A percentile compares a stretch with the other conserved stretches of the same genome.
phyloP scores from a whole-genome alignment of 2,113 vertebrate species.

The Larimichthys crocea region DNA sequence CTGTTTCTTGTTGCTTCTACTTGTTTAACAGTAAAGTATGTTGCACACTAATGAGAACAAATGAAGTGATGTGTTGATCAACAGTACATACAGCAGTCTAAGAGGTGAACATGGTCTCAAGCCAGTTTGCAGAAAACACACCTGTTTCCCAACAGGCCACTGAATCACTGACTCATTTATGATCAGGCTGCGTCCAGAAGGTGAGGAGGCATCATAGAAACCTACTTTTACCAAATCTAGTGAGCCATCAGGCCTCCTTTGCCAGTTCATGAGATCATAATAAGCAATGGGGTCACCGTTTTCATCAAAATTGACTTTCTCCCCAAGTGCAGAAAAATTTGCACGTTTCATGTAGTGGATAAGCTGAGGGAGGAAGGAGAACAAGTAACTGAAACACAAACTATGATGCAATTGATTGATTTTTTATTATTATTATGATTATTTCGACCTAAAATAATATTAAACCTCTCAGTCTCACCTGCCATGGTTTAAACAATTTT shows the following conservation, averaged over 20 bases:
- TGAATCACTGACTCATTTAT: conserved; percentile 75
- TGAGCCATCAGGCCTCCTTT: conserved; percentile 68
- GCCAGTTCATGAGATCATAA: conserved; percentile 85
- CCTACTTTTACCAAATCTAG: conserved; percentile 77
- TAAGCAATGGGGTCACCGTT: conserved; percentile 83
- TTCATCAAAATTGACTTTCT: conserved; percentile 79
- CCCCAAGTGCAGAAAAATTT: conserved; percentile 73
- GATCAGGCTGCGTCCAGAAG: conserved; percentile 62
- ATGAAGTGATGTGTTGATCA: conserved; percentile 42
- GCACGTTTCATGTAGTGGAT: conserved; percentile 77
- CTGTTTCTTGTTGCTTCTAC: too few relatives aligned
- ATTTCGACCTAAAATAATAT: too few relatives aligned
- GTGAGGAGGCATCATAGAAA: conserved; percentile 77
- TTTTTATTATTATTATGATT: too few relatives aligned
- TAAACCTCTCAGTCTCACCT: conserved; percentile 66
- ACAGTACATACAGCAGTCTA: conserved; percentile 54
- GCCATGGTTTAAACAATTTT: conserved; percentile 72
- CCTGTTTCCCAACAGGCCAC: conserved; percentile 80
- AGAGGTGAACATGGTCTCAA: conserved; percentile 60
- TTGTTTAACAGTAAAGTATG: conserved; percentile 3
- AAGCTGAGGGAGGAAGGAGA: conserved; percentile 63
- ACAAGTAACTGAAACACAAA: too few relatives aligned
- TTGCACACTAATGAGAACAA: conserved; percentile 27
- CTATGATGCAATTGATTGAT: too few relatives aligned
- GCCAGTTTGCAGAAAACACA: conserved; percentile 67